phyloP scores from a whole-genome alignment of 2,797 vertebrate genomes.

The Gallinago nigripennis region DNA sequence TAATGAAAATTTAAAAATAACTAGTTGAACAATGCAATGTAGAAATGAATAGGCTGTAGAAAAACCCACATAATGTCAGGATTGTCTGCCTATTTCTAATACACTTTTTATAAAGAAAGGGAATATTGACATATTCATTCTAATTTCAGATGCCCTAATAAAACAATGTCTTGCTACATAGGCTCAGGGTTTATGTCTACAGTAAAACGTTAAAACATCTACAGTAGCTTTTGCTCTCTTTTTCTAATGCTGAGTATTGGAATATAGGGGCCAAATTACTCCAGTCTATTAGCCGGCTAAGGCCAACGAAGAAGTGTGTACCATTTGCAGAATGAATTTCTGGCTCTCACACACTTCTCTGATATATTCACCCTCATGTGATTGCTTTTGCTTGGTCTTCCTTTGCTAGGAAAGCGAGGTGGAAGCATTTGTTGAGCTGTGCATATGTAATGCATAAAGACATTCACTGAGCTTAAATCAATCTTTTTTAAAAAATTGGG shows the following conservation, averaged over 20 bases:
- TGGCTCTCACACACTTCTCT: neutral
- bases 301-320: neutral
- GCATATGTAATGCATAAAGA: accelerated
- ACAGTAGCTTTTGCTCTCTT: neutral
- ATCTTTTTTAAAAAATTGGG: neutral
- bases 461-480: neutral
- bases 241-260: neutral
- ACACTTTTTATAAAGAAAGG: neutral
- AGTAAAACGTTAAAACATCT: neutral
- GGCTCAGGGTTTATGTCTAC: neutral
- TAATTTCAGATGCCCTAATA: neutral
- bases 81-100: neutral
- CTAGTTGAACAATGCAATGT: neutral
- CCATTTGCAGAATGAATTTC: neutral
- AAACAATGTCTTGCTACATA: neutral
- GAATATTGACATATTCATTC: neutral
- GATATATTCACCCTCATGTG: neutral
- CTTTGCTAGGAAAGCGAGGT: neutral
- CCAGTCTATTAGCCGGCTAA: neutral
- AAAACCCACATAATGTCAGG: neutral
- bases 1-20: conserved; percentile 49
- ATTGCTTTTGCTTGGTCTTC: neutral
- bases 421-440: neutral
- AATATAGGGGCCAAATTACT: neutral
- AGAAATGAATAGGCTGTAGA: conserved; percentile 28